Base-by-base conservation (phyloP, 2,113 vertebrate species). In the Porphyrio hochstetteri region DNA sequence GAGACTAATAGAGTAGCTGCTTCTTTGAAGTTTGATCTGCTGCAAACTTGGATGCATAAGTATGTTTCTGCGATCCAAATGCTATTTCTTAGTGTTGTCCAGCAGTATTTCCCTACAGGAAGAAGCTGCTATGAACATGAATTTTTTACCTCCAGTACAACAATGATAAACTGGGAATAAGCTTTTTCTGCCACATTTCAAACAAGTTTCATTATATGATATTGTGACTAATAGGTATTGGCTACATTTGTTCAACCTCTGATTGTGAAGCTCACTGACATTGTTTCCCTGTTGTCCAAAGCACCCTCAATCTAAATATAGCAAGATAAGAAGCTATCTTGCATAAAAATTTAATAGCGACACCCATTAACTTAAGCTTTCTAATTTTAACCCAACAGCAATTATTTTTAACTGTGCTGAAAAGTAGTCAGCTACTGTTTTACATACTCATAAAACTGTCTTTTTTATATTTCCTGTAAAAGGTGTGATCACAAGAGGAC, bases 401-500 rank as follows among this genome's bases (percentile, higher is more conserved):
- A 36, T 70, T 82, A 16, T 83, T 56, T 71, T 86, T 71, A 71
- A 16, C 64, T 82, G n/a, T 69, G 48, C 69, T 81, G 69, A 74
- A 90, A 93, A 95, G 35, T 44, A 40, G 33, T 48, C 38, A 40
- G n/a, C 63, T 63, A 6, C 16, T 53, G 60, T n/a, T 93, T 82
- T 89, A 48, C 11, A 4, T 59, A 52, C 59, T 71, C 19, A 6
- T 93, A 70, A 64, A 33, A 15, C 36, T 67, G 2, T 25, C 70
- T 84, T 60, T 95, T 90, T 88, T 24, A 55, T 63, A 67, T 71
- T 94, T 84, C 78, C 75, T 92, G 17, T 95, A n/a, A 72, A 96
- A 99, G 99, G 99, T 72, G 97, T 98, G 50, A 70, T 99, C 79
- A 98, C 97, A 5, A 97, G 93, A 82, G 98, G 98, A 63, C 98